Evolutionary conservation across 1,140 invertebrate species (phyloP).

Genomic region (Pseudachorutes palmiensis): DNA sequence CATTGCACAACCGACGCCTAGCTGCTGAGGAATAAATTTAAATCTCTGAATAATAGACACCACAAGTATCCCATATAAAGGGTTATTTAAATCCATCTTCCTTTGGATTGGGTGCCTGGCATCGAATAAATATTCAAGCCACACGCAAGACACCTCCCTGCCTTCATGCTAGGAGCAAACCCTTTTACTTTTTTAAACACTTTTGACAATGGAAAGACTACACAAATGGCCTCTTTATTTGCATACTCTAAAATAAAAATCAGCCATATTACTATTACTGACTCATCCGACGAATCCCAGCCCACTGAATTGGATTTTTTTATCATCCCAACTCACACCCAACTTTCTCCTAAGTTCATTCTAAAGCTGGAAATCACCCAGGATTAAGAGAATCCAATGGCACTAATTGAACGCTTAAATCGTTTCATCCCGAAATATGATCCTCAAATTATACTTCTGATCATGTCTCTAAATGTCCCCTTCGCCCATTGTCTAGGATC

Average conservation of each 20-base stretch:
- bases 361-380: background rate
- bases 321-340: too few species aligned
- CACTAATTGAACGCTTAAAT: conserved; percentile 31
- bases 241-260: too few species aligned
- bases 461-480: conserved; percentile 13
- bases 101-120: background rate
- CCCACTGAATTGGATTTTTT: too few species aligned
- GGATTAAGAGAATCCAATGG: background rate
- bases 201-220: too few species aligned
- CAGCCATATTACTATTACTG: too few species aligned
- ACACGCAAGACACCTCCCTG: background rate
- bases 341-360: too few species aligned
- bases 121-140: background rate
- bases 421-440: too few species aligned
- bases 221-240: too few species aligned
- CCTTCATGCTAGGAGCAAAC: background rate
- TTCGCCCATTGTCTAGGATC: background rate
- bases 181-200: too few species aligned
- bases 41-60: conserved; percentile 23
- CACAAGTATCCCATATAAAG: conserved; percentile 16
- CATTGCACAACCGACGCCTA: conserved; percentile 21
- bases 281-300: too few species aligned
- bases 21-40: background rate
- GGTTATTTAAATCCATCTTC: conserved; percentile 8
- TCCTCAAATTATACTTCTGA: conserved; percentile 30